A percentile compares a stretch with the other conserved stretches of the same genome.
phyloP scores from a whole-genome alignment of 2,113 vertebrate genomes.

The Montifringilla adamsi region DNA sequence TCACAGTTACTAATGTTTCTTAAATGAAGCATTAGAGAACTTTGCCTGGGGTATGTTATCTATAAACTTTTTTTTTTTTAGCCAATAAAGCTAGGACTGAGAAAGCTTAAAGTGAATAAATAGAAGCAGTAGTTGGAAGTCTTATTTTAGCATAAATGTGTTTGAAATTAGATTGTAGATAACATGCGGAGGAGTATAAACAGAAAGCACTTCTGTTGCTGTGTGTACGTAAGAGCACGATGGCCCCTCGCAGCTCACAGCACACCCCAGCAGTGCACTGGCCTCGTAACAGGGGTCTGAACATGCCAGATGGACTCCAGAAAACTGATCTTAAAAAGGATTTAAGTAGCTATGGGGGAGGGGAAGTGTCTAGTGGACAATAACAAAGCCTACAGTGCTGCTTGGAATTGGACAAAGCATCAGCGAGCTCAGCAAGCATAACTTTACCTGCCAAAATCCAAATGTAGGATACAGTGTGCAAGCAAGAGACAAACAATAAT shows the following conservation, averaged over 20 bases:
- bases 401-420: not conserved
- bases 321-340: constrained; percentile 27
- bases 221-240: not conserved
- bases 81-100: not conserved
- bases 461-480: not conserved
- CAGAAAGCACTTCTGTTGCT: not conserved
- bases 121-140: not conserved
- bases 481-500: not conserved
- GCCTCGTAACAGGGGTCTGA: not conserved
- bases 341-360: not conserved
- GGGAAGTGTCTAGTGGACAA: not conserved
- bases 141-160: constrained; percentile 19
- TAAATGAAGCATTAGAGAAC: not conserved
- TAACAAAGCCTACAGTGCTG: not conserved
- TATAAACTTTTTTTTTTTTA: not conserved
- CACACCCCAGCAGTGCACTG: not conserved
- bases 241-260: not conserved
- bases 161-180: constrained; percentile 14
- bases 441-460: not conserved
- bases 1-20: not conserved
- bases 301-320: constrained; percentile 19
- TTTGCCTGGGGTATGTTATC: not conserved
- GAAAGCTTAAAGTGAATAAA: constrained; percentile 19
- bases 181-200: not conserved
- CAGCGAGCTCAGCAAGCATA: not conserved